phyloP scores from a whole-genome alignment of 2,113 vertebrate species.

The Gymnobelideus leadbeateri region DNA sequence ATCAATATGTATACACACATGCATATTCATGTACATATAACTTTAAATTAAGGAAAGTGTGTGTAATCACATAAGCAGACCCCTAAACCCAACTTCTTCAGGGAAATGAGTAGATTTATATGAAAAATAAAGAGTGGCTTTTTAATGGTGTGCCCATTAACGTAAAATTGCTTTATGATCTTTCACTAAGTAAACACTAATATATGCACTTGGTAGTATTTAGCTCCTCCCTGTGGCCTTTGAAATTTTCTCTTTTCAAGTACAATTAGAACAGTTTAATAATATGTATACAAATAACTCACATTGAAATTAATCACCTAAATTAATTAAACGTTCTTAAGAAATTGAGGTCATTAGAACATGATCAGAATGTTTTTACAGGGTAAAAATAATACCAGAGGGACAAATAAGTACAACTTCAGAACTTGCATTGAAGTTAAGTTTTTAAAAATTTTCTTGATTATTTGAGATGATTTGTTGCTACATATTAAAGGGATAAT shows the following conservation, averaged over 20 bases:
- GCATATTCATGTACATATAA: background rate
- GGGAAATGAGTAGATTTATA: background rate
- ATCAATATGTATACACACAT: background rate
- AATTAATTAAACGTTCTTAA: background rate
- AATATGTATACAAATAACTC: background rate
- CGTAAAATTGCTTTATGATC: slow-evolving; percentile 7
- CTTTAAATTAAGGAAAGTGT: background rate
- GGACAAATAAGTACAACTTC: slow-evolving; percentile 24
- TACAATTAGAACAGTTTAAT: slow-evolving; percentile 28
- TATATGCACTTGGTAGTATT: slow-evolving; percentile 24
- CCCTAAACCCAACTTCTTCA: background rate
- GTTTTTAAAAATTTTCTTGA: background rate
- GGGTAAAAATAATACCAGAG: slow-evolving; percentile 44
- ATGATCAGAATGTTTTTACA: slow-evolving; percentile 45
- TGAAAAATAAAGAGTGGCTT: background rate
- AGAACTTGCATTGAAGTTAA: slow-evolving; percentile 1
- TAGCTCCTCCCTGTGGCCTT: background rate
- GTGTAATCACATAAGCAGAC: background rate
- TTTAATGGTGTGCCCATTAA: background rate
- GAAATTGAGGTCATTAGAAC: slow-evolving; percentile 36
- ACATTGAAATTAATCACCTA: background rate
- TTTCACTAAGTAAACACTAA: slow-evolving; percentile 40
- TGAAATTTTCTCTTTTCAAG: slow-evolving; percentile 41
- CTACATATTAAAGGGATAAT: slow-evolving; percentile 15
- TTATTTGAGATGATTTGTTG: slow-evolving; percentile 24